Conservation (phyloP, 2,888 invertebrate genomes). For the Drosophila pseudotakahashii region DNA sequence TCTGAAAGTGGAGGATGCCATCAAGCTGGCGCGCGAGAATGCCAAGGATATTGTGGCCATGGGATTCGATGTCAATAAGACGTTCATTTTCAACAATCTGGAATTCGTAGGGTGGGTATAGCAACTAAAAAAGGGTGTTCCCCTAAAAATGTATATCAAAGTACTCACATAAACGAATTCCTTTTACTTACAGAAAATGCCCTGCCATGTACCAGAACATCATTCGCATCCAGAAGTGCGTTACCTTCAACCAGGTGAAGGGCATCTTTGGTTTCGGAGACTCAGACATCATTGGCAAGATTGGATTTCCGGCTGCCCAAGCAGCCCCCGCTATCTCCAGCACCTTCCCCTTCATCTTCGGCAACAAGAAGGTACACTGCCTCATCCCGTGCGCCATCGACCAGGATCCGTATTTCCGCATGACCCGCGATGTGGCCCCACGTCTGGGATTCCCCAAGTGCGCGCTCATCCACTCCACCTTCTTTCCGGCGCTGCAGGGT, state of each 20-base stretch:
- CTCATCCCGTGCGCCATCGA: constrained; percentile 99
- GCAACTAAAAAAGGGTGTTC: too few relatives aligned
- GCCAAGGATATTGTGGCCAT: constrained; percentile 99
- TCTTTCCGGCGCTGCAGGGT: constrained; percentile 98
- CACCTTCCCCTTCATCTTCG: constrained; percentile 96
- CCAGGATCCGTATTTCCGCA: constrained; percentile 99
- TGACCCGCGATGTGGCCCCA: constrained; percentile 99
- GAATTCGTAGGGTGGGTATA: constrained; percentile 94
- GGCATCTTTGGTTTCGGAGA: constrained; percentile 99
- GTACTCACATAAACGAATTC: background rate
- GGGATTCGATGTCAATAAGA: constrained; percentile 96
- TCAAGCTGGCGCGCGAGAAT: constrained; percentile 94
- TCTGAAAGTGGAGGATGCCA: constrained; percentile 93
- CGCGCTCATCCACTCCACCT: constrained; percentile 92
- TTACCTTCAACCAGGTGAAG: constrained; percentile 98
- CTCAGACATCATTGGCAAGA: constrained; percentile 98
- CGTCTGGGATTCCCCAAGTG: constrained; percentile 94
- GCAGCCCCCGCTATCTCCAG: constrained; percentile 97
- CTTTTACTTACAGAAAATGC: constrained; percentile 87
- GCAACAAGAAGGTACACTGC: constrained; percentile 87
- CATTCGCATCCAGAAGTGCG: constrained; percentile 95
- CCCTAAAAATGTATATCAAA: too few relatives aligned
- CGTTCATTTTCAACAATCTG: constrained; percentile 98
- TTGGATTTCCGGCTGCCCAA: constrained; percentile 97
- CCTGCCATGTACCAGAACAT: constrained; percentile 97